Conservation (phyloP, 2,888 invertebrate genomes). For the Phrixothrix hirtus region DNA sequence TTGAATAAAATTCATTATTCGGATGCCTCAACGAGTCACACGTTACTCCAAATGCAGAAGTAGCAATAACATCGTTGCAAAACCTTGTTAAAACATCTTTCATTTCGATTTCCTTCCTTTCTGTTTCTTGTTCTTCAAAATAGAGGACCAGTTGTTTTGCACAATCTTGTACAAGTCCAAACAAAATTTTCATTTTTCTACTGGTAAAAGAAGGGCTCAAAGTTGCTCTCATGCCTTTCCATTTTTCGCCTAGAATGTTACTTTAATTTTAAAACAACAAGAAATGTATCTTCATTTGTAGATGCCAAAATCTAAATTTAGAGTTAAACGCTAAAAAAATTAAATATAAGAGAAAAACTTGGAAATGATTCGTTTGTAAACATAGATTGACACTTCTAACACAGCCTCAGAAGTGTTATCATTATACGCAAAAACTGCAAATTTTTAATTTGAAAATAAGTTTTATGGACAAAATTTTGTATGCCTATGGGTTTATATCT, state of each 20-base stretch:
- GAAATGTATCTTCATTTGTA: too few relatives aligned
- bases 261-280: too few relatives aligned
- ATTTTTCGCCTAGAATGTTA: background rate
- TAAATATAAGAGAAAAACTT: too few relatives aligned
- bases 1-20: background rate
- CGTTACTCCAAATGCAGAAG: background rate
- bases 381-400: too few relatives aligned
- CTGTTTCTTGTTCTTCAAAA: background rate
- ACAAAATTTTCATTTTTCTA: background rate
- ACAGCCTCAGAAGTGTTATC: too few relatives aligned
- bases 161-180: background rate
- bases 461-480: too few relatives aligned
- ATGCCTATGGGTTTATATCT: too few relatives aligned
- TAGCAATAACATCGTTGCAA: background rate
- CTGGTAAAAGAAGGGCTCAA: background rate
- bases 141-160: background rate
- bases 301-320: too few relatives aligned
- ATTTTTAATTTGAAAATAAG: too few relatives aligned
- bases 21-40: background rate
- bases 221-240: background rate
- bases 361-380: too few relatives aligned
- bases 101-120: background rate
- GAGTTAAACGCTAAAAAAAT: too few relatives aligned
- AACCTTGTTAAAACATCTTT: background rate
- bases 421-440: too few relatives aligned